Base-by-base conservation (phyloP, 2,888 invertebrate genomes). In the Lasioglossum vierecki region DNA sequence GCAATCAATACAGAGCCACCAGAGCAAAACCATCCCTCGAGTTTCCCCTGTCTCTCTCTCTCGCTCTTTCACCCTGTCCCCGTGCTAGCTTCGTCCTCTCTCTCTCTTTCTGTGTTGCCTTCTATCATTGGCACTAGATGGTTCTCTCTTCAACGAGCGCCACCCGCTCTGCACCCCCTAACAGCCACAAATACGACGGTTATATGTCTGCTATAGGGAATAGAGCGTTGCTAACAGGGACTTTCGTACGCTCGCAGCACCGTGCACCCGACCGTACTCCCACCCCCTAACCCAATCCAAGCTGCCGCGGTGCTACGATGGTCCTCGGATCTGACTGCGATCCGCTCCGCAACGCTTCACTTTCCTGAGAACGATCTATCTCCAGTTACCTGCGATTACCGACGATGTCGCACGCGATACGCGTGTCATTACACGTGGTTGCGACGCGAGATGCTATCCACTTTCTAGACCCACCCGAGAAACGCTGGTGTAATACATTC, bases 1-100 rank as follows among this genome's bases (percentile, higher is more conserved):
- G 94, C 93, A 94, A 94, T 94, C 94, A 94, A 94, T 94, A 94
- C 94, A 93, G 93, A 93, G 92, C 93, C 92, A 93, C 92, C 93
- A 90, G 93, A 93, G 93, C 93, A 93, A 94, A 94, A 94, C 93
- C 94, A 93, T 94, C 93, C 92, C 92, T 90, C 91, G 89, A 84
- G 89, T 53, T 91, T 73, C 72, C 78, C 82, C 83, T 82, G 84
- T 30, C 30, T 30, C 30, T 30, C 30, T 30, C 30, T 30, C 84
- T 82, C 88, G 84, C 77, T 39, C 39, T 41, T 39, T 39, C 11
- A 5, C 39, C 22, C 22, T 41, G 22, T 70, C 39, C 4, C 68
- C 68, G 39, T 66, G 30, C 5, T 53, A 53, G 53, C 53, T 53
- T 3, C 35, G 18, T 66, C 30, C 66, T 41, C 79, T 41, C 9